Evolutionary conservation across 2,888 invertebrate species (phyloP).

Genomic region (Neoaliturus tenellus): DNA sequence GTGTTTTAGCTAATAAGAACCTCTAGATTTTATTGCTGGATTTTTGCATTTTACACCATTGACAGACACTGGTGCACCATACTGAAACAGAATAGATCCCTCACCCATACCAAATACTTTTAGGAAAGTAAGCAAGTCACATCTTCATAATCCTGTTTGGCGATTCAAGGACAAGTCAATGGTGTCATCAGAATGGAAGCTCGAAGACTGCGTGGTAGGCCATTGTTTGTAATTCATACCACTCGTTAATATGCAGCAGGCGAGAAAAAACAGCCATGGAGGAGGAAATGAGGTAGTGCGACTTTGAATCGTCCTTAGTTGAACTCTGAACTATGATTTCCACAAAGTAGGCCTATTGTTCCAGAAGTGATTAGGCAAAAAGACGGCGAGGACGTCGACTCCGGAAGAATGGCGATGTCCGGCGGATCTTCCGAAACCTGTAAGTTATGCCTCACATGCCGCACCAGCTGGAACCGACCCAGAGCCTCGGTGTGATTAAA

Average conservation of each 20-base stretch:
- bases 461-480: slow-evolving; percentile 19
- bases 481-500: slow-evolving; percentile 38
- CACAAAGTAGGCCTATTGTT: slow-evolving; percentile 48
- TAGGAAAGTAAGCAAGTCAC: slow-evolving; percentile 26
- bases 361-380: slow-evolving; percentile 38
- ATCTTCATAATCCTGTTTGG: slow-evolving; percentile 12
- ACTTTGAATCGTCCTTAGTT: slow-evolving; percentile 40
- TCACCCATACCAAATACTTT: background rate
- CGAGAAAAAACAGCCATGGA: slow-evolving; percentile 34
- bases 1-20: too few species aligned
- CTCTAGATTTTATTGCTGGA: too few species aligned
- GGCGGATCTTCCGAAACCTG: background rate
- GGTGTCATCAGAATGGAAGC: slow-evolving; percentile 35
- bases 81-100: too few species aligned
- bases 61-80: too few species aligned
- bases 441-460: slow-evolving; percentile 31
- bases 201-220: slow-evolving; percentile 13
- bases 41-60: too few species aligned
- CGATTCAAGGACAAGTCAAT: slow-evolving; percentile 26
- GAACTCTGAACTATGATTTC: slow-evolving; percentile 52
- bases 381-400: background rate
- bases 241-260: slow-evolving; percentile 47
- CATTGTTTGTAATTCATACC: slow-evolving; percentile 50
- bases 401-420: slow-evolving; percentile 31
- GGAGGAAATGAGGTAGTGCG: slow-evolving; percentile 51